phyloP scores from a whole-genome alignment of 2,888 invertebrate species.

The Cetonia aurata region DNA sequence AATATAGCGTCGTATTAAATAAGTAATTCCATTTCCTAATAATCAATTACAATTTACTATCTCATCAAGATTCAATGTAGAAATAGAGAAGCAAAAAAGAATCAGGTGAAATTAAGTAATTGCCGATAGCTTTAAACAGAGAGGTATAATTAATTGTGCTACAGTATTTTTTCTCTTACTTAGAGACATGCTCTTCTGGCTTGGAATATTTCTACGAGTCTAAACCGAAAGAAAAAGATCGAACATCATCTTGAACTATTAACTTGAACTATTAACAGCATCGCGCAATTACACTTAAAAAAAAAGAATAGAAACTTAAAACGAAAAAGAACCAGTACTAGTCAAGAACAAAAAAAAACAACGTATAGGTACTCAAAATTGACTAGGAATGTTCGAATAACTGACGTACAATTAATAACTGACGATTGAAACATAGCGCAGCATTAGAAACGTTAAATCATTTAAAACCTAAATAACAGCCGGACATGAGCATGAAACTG shows the following conservation, averaged over 20 bases:
- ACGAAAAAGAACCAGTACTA: neutral
- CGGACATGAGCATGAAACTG: constrained; percentile 45
- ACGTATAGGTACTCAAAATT: constrained; percentile 2
- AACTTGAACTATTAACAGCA: constrained; percentile 29
- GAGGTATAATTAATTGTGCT: neutral
- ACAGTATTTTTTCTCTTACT: neutral
- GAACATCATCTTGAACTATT: constrained; percentile 26
- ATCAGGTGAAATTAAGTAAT: constrained; percentile 4
- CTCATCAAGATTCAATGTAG: neutral
- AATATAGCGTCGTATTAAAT: neutral
- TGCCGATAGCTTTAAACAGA: constrained; percentile 1
- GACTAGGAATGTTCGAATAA: constrained; percentile 30
- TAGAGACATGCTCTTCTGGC: neutral
- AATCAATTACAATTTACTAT: constrained; percentile 1
- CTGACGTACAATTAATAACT: constrained; percentile 41
- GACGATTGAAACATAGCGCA: constrained; percentile 36
- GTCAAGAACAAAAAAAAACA: constrained; percentile 6
- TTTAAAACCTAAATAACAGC: constrained; percentile 41
- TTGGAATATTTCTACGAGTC: neutral
- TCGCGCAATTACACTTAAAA: constrained; percentile 25
- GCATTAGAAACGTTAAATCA: constrained; percentile 43
- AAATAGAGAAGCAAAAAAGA: neutral
- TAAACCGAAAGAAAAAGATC: neutral
- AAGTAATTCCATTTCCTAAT: neutral
- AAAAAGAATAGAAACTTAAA: neutral